phyloP scores from a whole-genome alignment of 2,113 vertebrate species.

The Chionodraco myersi region DNA sequence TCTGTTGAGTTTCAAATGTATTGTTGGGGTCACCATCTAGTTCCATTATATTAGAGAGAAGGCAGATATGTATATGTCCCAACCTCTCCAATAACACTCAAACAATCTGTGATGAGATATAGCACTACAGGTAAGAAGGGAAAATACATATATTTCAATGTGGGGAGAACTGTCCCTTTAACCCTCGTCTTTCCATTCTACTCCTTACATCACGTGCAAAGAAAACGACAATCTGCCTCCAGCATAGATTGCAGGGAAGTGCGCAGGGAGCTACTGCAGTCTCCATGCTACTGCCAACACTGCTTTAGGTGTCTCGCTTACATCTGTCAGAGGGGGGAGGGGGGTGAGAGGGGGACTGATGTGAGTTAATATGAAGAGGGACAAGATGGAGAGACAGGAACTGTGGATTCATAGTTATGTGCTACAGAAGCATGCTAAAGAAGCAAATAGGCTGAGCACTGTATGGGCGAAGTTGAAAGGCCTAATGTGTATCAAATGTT shows the following conservation, averaged over 20 bases:
- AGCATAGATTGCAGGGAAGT: conserved; percentile 36
- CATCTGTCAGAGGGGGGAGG: conserved; percentile 19
- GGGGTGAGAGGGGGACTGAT: conserved; percentile 41
- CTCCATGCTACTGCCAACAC: conserved; percentile 62
- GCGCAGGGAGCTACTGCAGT: conserved; percentile 41
- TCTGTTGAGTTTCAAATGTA: too few relatives aligned
- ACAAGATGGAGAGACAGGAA: conserved; percentile 55
- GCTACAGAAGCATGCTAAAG: conserved; percentile 64
- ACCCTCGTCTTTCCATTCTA: conserved; percentile 12
- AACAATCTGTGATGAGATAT: too few relatives aligned
- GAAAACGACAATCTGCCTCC: conserved; percentile 40
- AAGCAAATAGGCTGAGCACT: conserved; percentile 63
- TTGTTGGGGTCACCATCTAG: too few relatives aligned
- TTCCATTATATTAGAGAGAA: too few relatives aligned
- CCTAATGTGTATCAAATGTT: neutral
- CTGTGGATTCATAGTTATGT: conserved; percentile 45
- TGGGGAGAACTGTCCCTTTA: neutral
- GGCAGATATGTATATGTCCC: too few relatives aligned
- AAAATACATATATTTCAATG: too few relatives aligned
- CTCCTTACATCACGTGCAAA: conserved; percentile 16
- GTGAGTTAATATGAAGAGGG: conserved; percentile 60
- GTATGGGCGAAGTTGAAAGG: conserved; percentile 58
- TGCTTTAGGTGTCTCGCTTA: conserved; percentile 42
- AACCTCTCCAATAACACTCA: too few relatives aligned
- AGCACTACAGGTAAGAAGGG: too few relatives aligned